phyloP scores from a whole-genome alignment of 1,140 invertebrate species.

The Hirudo medicinalis region DNA sequence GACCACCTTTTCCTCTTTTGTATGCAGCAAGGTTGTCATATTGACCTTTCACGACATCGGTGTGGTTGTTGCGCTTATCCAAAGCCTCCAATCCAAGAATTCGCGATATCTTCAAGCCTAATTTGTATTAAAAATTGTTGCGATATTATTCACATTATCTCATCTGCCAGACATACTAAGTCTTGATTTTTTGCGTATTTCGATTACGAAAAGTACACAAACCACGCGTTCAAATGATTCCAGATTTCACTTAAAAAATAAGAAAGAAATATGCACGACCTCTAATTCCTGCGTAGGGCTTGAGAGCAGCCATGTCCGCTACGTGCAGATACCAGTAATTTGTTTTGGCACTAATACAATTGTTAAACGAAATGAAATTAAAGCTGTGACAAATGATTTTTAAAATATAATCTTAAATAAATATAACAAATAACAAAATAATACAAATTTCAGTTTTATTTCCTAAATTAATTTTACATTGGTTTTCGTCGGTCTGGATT shows the following conservation, averaged over 20 bases:
- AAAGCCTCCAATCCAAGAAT: background rate
- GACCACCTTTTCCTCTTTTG: constrained; percentile 77
- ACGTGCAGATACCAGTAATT: background rate
- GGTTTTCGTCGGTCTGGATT: background rate
- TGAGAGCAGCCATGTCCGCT: constrained; percentile 7
- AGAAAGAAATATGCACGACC: background rate
- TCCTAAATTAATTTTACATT: background rate
- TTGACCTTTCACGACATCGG: constrained; percentile 19
- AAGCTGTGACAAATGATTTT: background rate
- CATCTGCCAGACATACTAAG: background rate
- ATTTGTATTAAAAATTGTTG: background rate
- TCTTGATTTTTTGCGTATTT: background rate
- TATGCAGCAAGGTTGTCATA: constrained; percentile 45
- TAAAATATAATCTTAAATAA: background rate
- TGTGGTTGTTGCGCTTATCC: background rate
- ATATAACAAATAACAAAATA: background rate
- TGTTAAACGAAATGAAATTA: background rate
- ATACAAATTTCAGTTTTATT: background rate
- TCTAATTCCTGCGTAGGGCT: constrained; percentile 1
- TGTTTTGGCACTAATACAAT: background rate
- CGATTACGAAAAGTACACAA: background rate
- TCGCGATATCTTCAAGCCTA: background rate
- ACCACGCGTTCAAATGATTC: background rate
- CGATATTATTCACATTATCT: background rate
- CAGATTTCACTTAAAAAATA: background rate